A percentile compares a stretch with the other conserved stretches of the same genome.
Conservation (phyloP, 2,888 invertebrate genomes). For the Nipponacmea schrenckii region DNA sequence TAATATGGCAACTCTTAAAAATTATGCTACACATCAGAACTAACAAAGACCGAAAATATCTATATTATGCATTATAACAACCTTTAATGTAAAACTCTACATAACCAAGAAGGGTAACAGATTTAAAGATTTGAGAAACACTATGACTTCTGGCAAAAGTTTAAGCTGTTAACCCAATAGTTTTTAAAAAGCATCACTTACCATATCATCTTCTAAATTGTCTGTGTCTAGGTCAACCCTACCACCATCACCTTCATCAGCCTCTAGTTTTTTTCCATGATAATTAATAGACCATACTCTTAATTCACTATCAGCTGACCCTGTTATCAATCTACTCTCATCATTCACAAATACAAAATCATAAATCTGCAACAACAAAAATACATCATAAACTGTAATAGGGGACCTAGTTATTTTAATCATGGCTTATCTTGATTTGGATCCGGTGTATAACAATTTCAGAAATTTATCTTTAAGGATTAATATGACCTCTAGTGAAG, state of each 20-base stretch:
- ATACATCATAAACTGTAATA: constrained; percentile 12
- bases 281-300: constrained; percentile 81
- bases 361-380: constrained; percentile 78
- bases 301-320: constrained; percentile 85
- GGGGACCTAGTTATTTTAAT: background rate
- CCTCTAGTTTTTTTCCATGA: constrained; percentile 32
- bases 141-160: no score
- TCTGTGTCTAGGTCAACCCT: no score
- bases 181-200: no score
- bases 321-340: constrained; percentile 86
- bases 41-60: no score
- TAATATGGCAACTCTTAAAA: no score
- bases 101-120: no score
- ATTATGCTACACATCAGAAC: no score
- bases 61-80: no score
- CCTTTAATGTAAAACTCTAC: no score
- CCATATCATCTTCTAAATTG: no score
- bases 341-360: constrained; percentile 82
- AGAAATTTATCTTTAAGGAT: constrained; percentile 1
- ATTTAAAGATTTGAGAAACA: no score
- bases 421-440: background rate
- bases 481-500: background rate
- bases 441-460: background rate
- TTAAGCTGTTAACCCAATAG: no score
- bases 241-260: constrained; percentile 35